Percentiles rank a stretch among this genome's conserved stretches.
Evolutionary conservation across 1,140 invertebrate genomes (phyloP).

Genomic region (Adelges cooleyi): DNA sequence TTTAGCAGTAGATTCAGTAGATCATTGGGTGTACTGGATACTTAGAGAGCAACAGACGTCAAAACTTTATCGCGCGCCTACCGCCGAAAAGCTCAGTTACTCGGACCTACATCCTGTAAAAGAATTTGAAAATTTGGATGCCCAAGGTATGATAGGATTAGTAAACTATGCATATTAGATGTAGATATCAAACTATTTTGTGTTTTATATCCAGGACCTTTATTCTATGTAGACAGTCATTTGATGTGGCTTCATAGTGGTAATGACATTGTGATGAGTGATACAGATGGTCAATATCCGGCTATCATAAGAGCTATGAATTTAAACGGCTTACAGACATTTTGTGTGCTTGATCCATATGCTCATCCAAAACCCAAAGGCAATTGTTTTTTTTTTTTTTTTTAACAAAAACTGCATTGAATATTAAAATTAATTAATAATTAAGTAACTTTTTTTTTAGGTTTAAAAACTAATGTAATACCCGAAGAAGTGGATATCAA

Average conservation of each 20-base stretch:
- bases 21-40: slow-evolving; percentile 65
- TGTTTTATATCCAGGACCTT: slow-evolving; percentile 28
- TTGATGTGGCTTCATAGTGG: slow-evolving; percentile 69
- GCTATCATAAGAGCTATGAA: slow-evolving; percentile 54
- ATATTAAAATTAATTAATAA: too few relatives aligned
- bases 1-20: slow-evolving; percentile 62
- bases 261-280: slow-evolving; percentile 63
- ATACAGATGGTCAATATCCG: slow-evolving; percentile 59
- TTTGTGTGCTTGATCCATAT: slow-evolving; percentile 58
- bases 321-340: slow-evolving; percentile 51
- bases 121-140: slow-evolving; percentile 40
- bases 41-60: slow-evolving; percentile 63
- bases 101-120: not conserved
- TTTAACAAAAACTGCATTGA: slow-evolving; percentile 34
- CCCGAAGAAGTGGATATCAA: slow-evolving; percentile 51
- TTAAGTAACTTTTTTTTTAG: not conserved
- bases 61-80: slow-evolving; percentile 53
- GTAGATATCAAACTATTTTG: slow-evolving; percentile 25
- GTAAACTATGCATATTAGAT: slow-evolving; percentile 1
- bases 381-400: slow-evolving; percentile 37
- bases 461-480: slow-evolving; percentile 44
- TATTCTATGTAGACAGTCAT: slow-evolving; percentile 57
- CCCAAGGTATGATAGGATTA: slow-evolving; percentile 38
- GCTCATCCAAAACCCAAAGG: slow-evolving; percentile 44
- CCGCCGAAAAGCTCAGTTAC: slow-evolving; percentile 43